A percentile compares a stretch with the other conserved stretches of the same genome.
Conservation (phyloP, 2,888 invertebrate genomes). For the Pristionchus exspectatus region DNA sequence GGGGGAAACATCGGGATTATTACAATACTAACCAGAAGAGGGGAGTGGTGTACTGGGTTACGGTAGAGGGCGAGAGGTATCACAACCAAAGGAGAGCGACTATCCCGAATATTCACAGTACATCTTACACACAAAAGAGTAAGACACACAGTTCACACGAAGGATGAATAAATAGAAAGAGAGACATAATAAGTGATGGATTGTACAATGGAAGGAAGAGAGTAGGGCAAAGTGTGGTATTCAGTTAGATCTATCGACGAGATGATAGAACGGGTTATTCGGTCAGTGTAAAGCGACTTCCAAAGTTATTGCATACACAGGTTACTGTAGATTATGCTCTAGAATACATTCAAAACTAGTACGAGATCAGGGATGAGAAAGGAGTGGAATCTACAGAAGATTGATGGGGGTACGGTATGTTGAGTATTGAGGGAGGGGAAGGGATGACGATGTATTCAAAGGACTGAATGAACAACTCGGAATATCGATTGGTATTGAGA, state of each 20-base stretch:
- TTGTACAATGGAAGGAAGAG: constrained; percentile 2
- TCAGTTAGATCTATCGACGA: constrained; percentile 7
- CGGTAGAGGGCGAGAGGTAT: constrained; percentile 38
- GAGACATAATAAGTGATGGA: background rate
- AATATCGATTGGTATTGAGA: constrained; percentile 26
- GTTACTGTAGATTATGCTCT: constrained; percentile 21
- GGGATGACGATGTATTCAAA: background rate
- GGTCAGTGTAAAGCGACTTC: constrained; percentile 42
- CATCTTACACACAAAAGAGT: background rate
- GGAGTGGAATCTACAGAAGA: background rate
- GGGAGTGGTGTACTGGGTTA: constrained; percentile 27
- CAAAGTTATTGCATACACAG: constrained; percentile 32
- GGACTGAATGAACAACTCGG: constrained; percentile 1
- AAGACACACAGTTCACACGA: background rate
- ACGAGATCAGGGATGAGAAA: constrained; percentile 23
- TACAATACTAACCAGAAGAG: constrained; percentile 32
- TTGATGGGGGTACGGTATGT: background rate
- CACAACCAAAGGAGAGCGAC: constrained; percentile 9
- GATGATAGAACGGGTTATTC: background rate
- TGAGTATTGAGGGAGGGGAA: background rate
- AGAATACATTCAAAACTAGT: constrained; percentile 39
- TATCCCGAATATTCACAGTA: constrained; percentile 37
- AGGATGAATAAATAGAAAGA: constrained; percentile 17
- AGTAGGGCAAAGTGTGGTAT: background rate
- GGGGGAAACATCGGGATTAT: constrained; percentile 30